phyloP scores from a whole-genome alignment of 2,888 invertebrate genomes.

The Noctua janthe region DNA sequence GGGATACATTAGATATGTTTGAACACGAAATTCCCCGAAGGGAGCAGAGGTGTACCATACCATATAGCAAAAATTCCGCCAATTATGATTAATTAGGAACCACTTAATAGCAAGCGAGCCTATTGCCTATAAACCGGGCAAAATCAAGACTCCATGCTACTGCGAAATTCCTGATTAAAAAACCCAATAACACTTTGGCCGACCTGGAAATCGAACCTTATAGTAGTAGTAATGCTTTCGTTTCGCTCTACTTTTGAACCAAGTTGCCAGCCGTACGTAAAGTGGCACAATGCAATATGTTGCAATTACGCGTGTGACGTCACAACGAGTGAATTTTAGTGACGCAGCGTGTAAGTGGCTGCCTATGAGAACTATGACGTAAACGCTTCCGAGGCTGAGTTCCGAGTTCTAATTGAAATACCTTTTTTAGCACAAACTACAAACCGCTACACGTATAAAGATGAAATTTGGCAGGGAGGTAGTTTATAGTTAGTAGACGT shows the following conservation, averaged over 20 bases:
- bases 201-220: background rate
- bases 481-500: too few relatives aligned
- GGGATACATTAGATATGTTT: too few relatives aligned
- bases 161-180: background rate
- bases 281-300: constrained; percentile 64
- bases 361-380: background rate
- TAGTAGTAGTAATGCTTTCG: background rate
- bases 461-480: too few relatives aligned
- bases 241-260: constrained; percentile 15
- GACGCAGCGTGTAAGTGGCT: constrained; percentile 10
- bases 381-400: background rate
- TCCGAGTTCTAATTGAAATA: background rate
- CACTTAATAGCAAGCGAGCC: background rate
- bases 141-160: background rate
- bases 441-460: too few relatives aligned
- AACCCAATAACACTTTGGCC: background rate
- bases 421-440: background rate
- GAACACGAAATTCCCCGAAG: too few relatives aligned
- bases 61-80: too few relatives aligned
- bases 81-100: background rate
- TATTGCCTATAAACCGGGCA: background rate
- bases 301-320: constrained; percentile 57
- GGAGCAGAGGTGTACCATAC: too few relatives aligned
- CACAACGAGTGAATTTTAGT: constrained; percentile 24
- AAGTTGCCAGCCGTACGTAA: constrained; percentile 9